Conservation (phyloP, 2,113 vertebrate genomes). For the Cyprinodon brontotheroides region DNA sequence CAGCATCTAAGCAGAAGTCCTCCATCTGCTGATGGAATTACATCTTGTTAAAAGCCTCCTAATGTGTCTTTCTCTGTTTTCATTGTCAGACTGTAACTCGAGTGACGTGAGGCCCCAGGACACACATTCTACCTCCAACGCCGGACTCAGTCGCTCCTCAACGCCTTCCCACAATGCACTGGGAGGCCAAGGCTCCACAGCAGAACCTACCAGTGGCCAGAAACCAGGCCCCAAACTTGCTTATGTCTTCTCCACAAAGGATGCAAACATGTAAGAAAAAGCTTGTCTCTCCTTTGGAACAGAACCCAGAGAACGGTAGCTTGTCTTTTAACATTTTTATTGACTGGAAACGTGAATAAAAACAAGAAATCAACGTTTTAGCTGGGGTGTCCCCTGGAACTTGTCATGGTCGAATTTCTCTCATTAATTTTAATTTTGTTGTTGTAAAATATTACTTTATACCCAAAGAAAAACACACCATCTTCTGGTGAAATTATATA, state of each 20-base stretch:
- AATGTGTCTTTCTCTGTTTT: slow-evolving; percentile 26
- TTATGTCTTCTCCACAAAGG: slow-evolving; percentile 99
- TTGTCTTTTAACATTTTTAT: not conserved
- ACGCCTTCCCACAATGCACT: slow-evolving; percentile 89
- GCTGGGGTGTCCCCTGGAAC: no score
- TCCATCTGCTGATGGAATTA: slow-evolving; percentile 35
- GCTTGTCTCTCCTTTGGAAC: not conserved
- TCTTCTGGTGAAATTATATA: not conserved
- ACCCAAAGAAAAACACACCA: not conserved
- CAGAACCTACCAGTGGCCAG: slow-evolving; percentile 86
- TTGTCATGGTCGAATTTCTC: no score
- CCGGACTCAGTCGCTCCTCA: slow-evolving; percentile 80
- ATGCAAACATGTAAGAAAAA: slow-evolving; percentile 96
- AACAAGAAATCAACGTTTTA: not conserved
- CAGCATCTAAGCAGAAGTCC: slow-evolving; percentile 34
- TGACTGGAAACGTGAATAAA: not conserved
- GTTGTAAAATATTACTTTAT: no score
- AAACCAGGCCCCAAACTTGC: slow-evolving; percentile 95
- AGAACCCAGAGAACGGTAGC: not conserved
- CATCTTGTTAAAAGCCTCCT: slow-evolving; percentile 33
- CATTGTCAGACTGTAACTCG: slow-evolving; percentile 90
- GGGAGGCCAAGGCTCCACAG: slow-evolving; percentile 85
- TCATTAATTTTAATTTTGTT: no score
- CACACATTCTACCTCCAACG: slow-evolving; percentile 87
- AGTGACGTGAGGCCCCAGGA: slow-evolving; percentile 92